phyloP scores from a whole-genome alignment of 2,797 vertebrate genomes.

The Oryzias sinensis region DNA sequence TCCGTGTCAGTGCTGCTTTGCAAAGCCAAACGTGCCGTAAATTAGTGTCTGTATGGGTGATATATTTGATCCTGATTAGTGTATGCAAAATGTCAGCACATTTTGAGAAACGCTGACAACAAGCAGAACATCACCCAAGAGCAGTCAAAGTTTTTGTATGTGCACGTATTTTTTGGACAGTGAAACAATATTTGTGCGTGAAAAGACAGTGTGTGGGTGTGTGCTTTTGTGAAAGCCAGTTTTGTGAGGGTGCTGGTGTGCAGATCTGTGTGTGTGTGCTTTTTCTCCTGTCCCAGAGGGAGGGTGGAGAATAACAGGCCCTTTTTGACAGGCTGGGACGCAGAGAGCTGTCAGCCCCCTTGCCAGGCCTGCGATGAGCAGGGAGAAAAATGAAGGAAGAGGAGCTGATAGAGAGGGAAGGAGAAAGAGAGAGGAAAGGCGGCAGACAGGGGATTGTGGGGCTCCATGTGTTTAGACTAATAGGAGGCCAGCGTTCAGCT shows the following conservation, averaged over 20 bases:
- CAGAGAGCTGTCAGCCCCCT: slow-evolving; percentile 91
- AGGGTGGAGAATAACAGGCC: slow-evolving; percentile 84
- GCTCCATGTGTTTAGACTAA: slow-evolving; percentile 96
- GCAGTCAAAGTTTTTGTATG: slow-evolving; percentile 79
- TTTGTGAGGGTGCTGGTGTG: slow-evolving; percentile 24
- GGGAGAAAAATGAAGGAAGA: slow-evolving; percentile 48
- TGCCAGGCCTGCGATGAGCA: slow-evolving; percentile 79
- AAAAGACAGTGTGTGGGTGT: slow-evolving; percentile 36
- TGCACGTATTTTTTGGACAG: slow-evolving; percentile 53
- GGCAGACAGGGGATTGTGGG: slow-evolving; percentile 71
- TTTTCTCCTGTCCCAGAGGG: slow-evolving; percentile 77
- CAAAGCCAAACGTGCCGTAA: slow-evolving; percentile 70
- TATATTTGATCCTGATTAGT: slow-evolving; percentile 85
- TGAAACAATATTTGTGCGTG: slow-evolving; percentile 52
- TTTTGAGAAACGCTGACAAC: slow-evolving; percentile 82
- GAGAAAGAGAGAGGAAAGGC: slow-evolving; percentile 39
- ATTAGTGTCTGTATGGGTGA: slow-evolving; percentile 78
- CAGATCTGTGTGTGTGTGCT: slow-evolving; percentile 14
- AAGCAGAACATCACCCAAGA: slow-evolving; percentile 77
- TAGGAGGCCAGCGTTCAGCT: slow-evolving; percentile 94
- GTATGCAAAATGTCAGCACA: slow-evolving; percentile 78
- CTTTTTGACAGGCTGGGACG: slow-evolving; percentile 91
- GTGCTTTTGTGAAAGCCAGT: slow-evolving; percentile 56
- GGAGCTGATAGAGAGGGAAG: slow-evolving; percentile 32
- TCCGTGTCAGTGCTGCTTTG: slow-evolving; percentile 71